Evolutionary conservation across 2,888 invertebrate species (phyloP).

Genomic region (Tipula helvola): DNA sequence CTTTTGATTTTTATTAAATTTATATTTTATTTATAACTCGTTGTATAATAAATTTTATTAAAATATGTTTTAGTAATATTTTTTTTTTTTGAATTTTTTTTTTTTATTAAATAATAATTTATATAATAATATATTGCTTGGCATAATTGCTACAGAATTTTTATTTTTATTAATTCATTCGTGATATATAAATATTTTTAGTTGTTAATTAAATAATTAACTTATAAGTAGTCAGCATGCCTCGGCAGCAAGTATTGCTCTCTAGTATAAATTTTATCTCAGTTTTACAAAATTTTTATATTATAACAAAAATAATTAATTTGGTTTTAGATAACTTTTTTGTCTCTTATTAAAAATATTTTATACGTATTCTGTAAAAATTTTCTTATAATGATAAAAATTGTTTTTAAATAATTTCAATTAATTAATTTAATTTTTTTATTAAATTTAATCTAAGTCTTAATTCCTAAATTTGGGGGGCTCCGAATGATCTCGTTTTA

Average conservation of each 20-base stretch:
- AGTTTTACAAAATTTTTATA: constrained; percentile 1
- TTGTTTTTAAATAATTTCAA: constrained; percentile 4
- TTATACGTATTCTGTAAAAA: not conserved
- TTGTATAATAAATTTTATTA: constrained; percentile 7
- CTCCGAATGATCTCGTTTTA: constrained; percentile 6
- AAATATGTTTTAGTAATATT: not conserved
- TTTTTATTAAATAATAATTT: not conserved
- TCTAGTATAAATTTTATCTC: not conserved
- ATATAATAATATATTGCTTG: constrained; percentile 16
- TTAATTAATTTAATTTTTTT: not conserved
- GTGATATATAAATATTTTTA: not conserved
- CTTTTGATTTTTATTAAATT: constrained; percentile 7
- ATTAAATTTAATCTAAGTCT: not conserved
- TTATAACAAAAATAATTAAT: constrained; percentile 5
- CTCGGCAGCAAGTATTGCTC: constrained; percentile 9
- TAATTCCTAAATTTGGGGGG: not conserved
- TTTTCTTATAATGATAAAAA: not conserved
- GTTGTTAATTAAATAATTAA: not conserved
- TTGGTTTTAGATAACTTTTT: not conserved
- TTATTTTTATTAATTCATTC: constrained; percentile 9
- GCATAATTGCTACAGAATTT: constrained; percentile 16
- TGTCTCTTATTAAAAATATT: not conserved
- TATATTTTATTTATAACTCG: constrained; percentile 5
- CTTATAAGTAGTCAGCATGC: constrained; percentile 9
- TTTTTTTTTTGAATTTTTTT: constrained; percentile 6